Conservation (phyloP, 2,888 invertebrate species). For the Ochropacha duplaris region DNA sequence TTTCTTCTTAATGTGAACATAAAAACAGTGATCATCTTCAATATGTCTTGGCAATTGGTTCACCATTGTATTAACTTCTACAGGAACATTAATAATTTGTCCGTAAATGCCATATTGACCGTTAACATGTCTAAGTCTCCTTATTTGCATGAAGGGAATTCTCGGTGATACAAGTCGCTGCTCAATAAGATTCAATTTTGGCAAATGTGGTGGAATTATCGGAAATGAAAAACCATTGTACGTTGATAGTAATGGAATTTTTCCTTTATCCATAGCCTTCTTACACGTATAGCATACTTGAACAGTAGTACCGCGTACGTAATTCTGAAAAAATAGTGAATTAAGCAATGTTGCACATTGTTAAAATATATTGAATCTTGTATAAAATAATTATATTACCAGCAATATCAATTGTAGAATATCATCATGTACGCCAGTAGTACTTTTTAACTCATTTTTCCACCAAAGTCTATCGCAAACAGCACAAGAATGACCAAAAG, state of each 20-base stretch:
- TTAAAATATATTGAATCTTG: slow-evolving; percentile 16
- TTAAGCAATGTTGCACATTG: too few species aligned
- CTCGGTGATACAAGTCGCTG: slow-evolving; percentile 35
- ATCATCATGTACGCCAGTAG: slow-evolving; percentile 25
- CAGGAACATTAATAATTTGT: slow-evolving; percentile 41
- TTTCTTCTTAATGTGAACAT: slow-evolving; percentile 26
- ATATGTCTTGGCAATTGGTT: slow-evolving; percentile 31
- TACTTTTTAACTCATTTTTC: slow-evolving; percentile 19
- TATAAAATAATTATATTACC: slow-evolving; percentile 10
- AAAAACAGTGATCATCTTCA: slow-evolving; percentile 24
- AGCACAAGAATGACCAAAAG: slow-evolving; percentile 29
- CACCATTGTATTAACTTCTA: slow-evolving; percentile 35
- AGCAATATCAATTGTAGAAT: slow-evolving; percentile 25
- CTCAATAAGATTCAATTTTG: slow-evolving; percentile 25
- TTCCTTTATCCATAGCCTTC: slow-evolving; percentile 19
- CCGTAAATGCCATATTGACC: slow-evolving; percentile 34
- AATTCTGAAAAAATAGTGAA: slow-evolving; percentile 23
- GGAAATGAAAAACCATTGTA: slow-evolving; percentile 38
- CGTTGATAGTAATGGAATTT: slow-evolving; percentile 19
- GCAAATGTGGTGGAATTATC: slow-evolving; percentile 29
- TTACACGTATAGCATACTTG: slow-evolving; percentile 29
- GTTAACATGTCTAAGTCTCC: slow-evolving; percentile 33
- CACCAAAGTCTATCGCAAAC: slow-evolving; percentile 32
- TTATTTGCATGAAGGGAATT: slow-evolving; percentile 39
- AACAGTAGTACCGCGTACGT: slow-evolving; percentile 23